Conservation (phyloP, 2,113 vertebrate genomes). For the Pomatostomus ruficeps region DNA sequence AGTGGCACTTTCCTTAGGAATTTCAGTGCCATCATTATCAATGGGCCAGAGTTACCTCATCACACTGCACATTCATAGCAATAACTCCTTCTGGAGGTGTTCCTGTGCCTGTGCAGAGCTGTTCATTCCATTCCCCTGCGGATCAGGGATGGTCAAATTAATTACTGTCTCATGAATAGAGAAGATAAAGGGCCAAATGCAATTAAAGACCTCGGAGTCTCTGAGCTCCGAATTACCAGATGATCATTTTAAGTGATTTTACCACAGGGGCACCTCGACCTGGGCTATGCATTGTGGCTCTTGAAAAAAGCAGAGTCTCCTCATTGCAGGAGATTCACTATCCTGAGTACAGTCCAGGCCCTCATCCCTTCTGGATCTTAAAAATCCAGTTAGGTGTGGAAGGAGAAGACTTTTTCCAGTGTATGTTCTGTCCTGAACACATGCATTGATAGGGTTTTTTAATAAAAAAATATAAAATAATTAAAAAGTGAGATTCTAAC, state of each 20-base stretch:
- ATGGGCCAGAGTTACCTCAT: not conserved
- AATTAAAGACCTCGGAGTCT: not conserved
- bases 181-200: slow-evolving; percentile 16
- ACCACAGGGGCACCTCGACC: not conserved
- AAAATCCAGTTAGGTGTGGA: not conserved
- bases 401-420: not conserved
- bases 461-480: not conserved
- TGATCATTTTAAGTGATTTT: not conserved
- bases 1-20: not conserved
- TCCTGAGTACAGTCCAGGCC: not conserved
- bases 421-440: not conserved
- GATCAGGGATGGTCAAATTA: not conserved
- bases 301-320: not conserved
- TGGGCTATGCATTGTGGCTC: not conserved
- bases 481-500: not conserved
- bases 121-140: not conserved
- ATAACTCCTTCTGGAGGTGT: slow-evolving; percentile 1
- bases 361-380: not conserved
- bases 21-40: not conserved
- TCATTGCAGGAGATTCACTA: not conserved
- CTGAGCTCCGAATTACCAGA: not conserved
- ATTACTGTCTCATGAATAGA: not conserved
- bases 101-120: not conserved
- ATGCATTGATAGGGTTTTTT: not conserved
- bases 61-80: not conserved